phyloP scores from a whole-genome alignment of 2,888 invertebrate genomes.

The Ormyrus thymus region DNA sequence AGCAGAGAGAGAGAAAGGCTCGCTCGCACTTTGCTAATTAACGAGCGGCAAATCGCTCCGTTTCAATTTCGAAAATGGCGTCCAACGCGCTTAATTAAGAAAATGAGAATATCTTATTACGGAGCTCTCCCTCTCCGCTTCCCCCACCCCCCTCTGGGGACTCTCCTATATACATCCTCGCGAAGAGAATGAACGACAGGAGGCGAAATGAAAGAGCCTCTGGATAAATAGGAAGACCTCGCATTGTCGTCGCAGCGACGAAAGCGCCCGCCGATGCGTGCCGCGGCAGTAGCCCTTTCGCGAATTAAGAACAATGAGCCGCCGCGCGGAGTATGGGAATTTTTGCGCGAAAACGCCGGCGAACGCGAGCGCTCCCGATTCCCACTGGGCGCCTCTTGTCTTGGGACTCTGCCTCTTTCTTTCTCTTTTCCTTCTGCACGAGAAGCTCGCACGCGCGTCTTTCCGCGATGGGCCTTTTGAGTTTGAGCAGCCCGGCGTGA shows the following conservation, averaged over 20 bases:
- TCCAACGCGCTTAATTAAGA: constrained; percentile 44
- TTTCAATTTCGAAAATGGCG: constrained; percentile 52
- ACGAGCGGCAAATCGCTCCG: constrained; percentile 41
- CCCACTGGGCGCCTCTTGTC: constrained; percentile 17
- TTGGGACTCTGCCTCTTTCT: background rate
- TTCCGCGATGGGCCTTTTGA: constrained; percentile 22
- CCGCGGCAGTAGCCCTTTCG: constrained; percentile 25
- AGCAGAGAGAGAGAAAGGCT: background rate
- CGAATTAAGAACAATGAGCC: constrained; percentile 24
- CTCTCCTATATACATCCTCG: too few relatives aligned
- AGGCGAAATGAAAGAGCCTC: background rate
- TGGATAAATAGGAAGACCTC: background rate
- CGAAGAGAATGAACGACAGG: background rate
- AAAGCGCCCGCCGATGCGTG: constrained; percentile 39
- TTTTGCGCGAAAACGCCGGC: background rate
- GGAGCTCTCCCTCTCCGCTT: too few relatives aligned
- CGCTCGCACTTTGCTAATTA: constrained; percentile 52
- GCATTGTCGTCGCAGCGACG: constrained; percentile 11
- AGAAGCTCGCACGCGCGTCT: constrained; percentile 8
- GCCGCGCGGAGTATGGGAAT: background rate
- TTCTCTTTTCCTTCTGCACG: background rate
- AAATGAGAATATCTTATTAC: constrained; percentile 51
- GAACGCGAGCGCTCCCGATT: constrained; percentile 19
- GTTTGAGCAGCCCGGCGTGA: constrained; percentile 45
- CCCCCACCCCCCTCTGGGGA: too few relatives aligned